Evolutionary conservation across 2,888 invertebrate species (phyloP).

Genomic region (Exocentrus adspersus): DNA sequence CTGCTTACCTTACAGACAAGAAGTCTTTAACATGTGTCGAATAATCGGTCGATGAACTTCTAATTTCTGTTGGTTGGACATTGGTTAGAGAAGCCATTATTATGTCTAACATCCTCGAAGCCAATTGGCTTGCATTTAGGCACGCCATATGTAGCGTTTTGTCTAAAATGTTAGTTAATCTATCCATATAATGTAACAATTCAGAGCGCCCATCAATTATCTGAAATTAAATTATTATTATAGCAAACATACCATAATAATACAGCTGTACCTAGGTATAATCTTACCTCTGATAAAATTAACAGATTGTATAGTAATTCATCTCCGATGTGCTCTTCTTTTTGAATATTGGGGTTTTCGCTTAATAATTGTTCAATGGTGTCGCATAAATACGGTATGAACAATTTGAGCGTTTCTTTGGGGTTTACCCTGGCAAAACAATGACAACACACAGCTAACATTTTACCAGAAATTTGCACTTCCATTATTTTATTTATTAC

Average conservation of each 20-base stretch:
- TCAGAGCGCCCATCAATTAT: conserved; percentile 73
- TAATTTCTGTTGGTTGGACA: conserved; percentile 71
- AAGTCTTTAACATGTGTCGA: conserved; percentile 74
- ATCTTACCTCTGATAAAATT: conserved; percentile 75
- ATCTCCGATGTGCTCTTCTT: conserved; percentile 81
- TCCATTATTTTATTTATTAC: conserved; percentile 82
- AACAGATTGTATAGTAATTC: conserved; percentile 82
- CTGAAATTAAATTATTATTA: conserved; percentile 53
- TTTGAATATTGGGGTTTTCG: conserved; percentile 73
- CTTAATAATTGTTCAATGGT: conserved; percentile 70
- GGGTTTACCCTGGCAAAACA: conserved; percentile 75
- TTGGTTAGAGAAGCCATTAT: conserved; percentile 70
- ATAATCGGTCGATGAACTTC: conserved; percentile 70
- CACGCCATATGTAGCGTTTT: conserved; percentile 75
- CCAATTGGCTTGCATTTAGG: conserved; percentile 72
- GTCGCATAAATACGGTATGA: conserved; percentile 78
- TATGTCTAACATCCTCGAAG: conserved; percentile 71
- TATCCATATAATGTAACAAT: conserved; percentile 73
- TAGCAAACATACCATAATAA: not conserved
- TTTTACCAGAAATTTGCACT: conserved; percentile 83
- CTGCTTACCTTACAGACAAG: conserved; percentile 71
- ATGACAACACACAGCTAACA: conserved; percentile 78
- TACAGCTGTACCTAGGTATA: no score
- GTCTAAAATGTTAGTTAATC: conserved; percentile 74
- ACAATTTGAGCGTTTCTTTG: conserved; percentile 74